Conservation (phyloP, 2,797 vertebrate genomes). For the Spatula versicolor region DNA sequence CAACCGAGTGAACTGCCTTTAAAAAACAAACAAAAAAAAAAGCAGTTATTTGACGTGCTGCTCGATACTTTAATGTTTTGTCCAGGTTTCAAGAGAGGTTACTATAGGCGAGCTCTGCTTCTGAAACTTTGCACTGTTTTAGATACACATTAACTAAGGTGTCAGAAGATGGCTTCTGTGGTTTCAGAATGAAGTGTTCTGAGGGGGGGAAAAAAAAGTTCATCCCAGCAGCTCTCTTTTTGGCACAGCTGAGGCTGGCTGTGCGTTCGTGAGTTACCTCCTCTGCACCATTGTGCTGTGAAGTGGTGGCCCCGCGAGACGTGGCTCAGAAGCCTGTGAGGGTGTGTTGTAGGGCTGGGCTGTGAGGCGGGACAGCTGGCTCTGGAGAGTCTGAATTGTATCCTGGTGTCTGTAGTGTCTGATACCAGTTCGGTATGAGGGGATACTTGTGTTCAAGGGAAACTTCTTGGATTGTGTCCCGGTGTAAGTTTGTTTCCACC, state of each 20-base stretch:
- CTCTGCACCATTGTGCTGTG: not conserved
- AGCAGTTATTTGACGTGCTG: not conserved
- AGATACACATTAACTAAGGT: not conserved
- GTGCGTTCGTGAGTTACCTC: not conserved
- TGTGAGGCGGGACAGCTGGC: too few species aligned
- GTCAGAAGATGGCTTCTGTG: not conserved
- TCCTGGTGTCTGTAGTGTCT: too few species aligned
- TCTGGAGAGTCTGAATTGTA: not conserved
- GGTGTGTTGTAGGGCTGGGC: not conserved
- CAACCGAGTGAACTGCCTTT: not conserved
- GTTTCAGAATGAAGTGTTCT: not conserved
- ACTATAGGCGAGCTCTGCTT: not conserved
- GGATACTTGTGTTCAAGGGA: not conserved
- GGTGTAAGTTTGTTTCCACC: not conserved
- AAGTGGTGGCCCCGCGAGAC: not conserved
- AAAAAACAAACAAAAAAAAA: not conserved
- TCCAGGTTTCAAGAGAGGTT: fast-evolving
- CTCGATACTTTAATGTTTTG: fast-evolving
- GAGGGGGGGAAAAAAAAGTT: not conserved
- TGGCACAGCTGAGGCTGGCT: not conserved
- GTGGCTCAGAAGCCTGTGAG: not conserved
- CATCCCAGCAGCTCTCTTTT: not conserved
- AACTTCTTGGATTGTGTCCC: not conserved
- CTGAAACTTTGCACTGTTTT: not conserved
- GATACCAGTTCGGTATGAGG: too few species aligned